Conservation (phyloP, 2,113 vertebrate species). For the Charina bottae region DNA sequence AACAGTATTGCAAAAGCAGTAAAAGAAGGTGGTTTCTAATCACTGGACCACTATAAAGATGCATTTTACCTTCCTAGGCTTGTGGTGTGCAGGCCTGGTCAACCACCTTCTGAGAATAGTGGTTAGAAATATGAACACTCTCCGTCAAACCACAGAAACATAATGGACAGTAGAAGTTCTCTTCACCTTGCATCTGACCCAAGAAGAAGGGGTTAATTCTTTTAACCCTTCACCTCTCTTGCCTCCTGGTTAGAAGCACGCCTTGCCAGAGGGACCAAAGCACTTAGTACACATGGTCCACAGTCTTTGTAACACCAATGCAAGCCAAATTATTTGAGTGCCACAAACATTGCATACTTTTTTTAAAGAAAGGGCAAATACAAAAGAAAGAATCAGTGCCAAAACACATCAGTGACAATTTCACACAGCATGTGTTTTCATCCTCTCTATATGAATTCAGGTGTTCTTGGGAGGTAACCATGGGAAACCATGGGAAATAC, state of each 20-base stretch:
- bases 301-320: conserved; percentile 54
- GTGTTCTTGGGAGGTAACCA: conserved; percentile 24
- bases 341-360: conserved; percentile 57
- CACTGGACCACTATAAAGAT: conserved; percentile 40
- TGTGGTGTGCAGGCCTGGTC: conserved; percentile 44
- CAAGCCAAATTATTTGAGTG: conserved; percentile 55
- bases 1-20: background rate
- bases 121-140: conserved; percentile 52
- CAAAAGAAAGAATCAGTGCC: conserved; percentile 46
- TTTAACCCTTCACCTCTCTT: conserved; percentile 63
- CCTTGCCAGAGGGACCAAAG: conserved; percentile 55
- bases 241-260: conserved; percentile 60
- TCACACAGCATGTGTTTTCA: conserved; percentile 26
- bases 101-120: conserved; percentile 45
- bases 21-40: conserved; percentile 31
- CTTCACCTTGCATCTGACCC: conserved; percentile 43
- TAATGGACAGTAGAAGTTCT: conserved; percentile 62
- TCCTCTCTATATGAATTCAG: conserved; percentile 33
- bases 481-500: background rate
- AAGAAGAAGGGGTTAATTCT: conserved; percentile 55
- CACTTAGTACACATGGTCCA: conserved; percentile 31
- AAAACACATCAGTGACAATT: conserved; percentile 45
- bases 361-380: conserved; percentile 47
- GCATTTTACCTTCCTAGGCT: conserved; percentile 49
- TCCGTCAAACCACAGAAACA: conserved; percentile 51